Evolutionary conservation across 2,113 vertebrate genomes (phyloP).

Genomic region (Ochotona princeps): DNA sequence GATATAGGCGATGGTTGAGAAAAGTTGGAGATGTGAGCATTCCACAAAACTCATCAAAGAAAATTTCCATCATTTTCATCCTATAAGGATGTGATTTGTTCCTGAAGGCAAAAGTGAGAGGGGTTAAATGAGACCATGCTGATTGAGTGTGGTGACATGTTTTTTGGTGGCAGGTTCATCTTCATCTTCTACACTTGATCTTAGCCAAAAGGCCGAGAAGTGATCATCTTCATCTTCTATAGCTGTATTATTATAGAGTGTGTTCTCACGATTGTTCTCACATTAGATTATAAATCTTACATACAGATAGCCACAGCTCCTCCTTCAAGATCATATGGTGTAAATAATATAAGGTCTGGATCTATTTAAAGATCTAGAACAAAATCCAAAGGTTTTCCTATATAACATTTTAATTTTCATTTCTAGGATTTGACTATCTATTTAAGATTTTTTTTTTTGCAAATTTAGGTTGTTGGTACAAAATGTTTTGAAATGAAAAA

Average conservation of each 20-base stretch:
- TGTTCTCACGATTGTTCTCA: neutral
- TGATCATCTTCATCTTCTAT: neutral
- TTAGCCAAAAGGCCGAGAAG: too few species aligned
- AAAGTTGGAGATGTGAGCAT: neutral
- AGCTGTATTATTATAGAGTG: neutral
- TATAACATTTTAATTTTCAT: neutral
- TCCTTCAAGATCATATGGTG: neutral
- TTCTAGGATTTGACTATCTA: neutral
- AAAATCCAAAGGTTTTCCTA: neutral
- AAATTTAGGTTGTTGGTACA: neutral
- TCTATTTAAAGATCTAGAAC: slow-evolving; percentile 26
- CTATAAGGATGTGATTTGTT: neutral
- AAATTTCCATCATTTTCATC: neutral
- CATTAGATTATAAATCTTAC: neutral
- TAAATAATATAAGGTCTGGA: neutral
- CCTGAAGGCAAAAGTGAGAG: neutral
- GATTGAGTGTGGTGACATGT: neutral
- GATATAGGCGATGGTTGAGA: neutral
- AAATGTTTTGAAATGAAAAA: slow-evolving; percentile 31
- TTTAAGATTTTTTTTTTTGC: neutral
- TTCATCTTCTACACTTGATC: neutral
- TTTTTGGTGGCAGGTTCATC: neutral
- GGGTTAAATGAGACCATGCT: neutral
- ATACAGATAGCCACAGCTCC: neutral
- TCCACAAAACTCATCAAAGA: neutral